Percentiles rank a stretch among this genome's conserved stretches.
These are phyloP conservation scores for Vanessa atalanta DNA, from an alignment of 1,140 invertebrate species.

Conservation along the genomic window DNA sequence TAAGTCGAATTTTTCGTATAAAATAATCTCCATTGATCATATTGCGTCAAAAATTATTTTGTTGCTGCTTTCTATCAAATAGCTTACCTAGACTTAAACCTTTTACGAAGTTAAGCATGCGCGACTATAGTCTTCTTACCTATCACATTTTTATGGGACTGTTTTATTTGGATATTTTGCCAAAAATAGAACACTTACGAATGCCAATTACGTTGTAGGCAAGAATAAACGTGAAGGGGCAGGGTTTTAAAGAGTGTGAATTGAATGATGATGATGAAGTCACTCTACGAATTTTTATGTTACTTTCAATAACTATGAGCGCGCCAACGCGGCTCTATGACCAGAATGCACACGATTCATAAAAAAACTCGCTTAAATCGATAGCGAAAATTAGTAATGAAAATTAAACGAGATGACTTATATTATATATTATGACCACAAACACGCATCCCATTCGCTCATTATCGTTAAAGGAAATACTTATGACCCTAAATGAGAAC, in stretches of 20 bases:
- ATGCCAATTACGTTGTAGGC: slow-evolving; percentile 31
- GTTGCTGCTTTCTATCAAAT: slow-evolving; percentile 38
- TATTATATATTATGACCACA: slow-evolving; percentile 64
- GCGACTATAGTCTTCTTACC: slow-evolving; percentile 43
- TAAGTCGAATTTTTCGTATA: neutral
- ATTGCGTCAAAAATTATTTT: slow-evolving; percentile 2
- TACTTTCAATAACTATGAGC: slow-evolving; percentile 30
- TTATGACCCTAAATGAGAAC: slow-evolving; percentile 67
- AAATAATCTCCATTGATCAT: slow-evolving; percentile 15
- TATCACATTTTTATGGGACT: slow-evolving; percentile 46
- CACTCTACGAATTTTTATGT: slow-evolving; percentile 19
- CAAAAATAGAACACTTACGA: slow-evolving; percentile 21
- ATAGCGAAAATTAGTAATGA: slow-evolving; percentile 57
- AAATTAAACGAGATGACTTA: slow-evolving; percentile 65
- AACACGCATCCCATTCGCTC: slow-evolving; percentile 69
- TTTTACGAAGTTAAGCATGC: slow-evolving; percentile 30
- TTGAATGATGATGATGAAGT: slow-evolving; percentile 29
- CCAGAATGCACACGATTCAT: slow-evolving; percentile 75
- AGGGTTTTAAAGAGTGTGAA: slow-evolving; percentile 30
- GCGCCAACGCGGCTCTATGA: slow-evolving; percentile 62
- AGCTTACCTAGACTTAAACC: slow-evolving; percentile 38
- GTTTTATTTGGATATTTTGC: slow-evolving; percentile 31
- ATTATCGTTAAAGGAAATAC: slow-evolving; percentile 66
- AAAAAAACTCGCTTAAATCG: slow-evolving; percentile 61
- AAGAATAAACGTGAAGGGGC: slow-evolving; percentile 30